Evolutionary conservation across 2,888 invertebrate genomes (phyloP), one percentile per base, ranked within the genome.

Genomic region (Noctua fimbriata): DNA sequence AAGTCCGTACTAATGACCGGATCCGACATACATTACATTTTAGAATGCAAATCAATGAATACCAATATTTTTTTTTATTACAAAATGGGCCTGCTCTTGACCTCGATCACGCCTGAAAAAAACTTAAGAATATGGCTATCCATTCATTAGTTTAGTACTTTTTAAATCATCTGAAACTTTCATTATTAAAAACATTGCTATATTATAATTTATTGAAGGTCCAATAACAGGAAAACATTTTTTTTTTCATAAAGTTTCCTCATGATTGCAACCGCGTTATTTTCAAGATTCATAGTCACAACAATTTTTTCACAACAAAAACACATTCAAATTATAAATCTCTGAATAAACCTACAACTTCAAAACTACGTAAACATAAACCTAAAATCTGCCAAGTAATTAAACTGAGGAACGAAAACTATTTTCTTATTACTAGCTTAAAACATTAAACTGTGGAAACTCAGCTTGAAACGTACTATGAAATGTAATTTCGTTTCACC

Each of bases 401-500:
- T 81, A 82, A 44, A 28, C 3, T 21, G 36, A 58, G 21, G 14
- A 66, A 63, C 63, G n/a, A 49, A 55, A 73, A 73, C 18, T 41
- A 63, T 74, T 60, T 82, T 67, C 63, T 60, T 36, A 49, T 49
- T 21, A 72, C 58, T 7, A 65, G 63, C 71, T 65, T 44, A 21
- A 28, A 80, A 80, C 47, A 82, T 65, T 69, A 32, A 49, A 76
- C 41, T 55, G 9, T 49, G 41, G 28, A 18, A 76, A 58, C n/a
- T 63, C 4, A 18, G 2, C 9, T 36, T 28, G 9, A 66, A 78
- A 44, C n/a, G 63, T 67, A 36, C 58, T 41, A 55, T 36, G n/a
- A 67, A 85, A 75, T 79, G 47, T 52, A 75, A 81, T 85, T 78
- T 69, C 14, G 21, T 72, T 79, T 32, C 32, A 69, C 55, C n/a